Evolutionary conservation across 2,113 vertebrate species (phyloP).

Genomic region (Trichechus manatus): DNA sequence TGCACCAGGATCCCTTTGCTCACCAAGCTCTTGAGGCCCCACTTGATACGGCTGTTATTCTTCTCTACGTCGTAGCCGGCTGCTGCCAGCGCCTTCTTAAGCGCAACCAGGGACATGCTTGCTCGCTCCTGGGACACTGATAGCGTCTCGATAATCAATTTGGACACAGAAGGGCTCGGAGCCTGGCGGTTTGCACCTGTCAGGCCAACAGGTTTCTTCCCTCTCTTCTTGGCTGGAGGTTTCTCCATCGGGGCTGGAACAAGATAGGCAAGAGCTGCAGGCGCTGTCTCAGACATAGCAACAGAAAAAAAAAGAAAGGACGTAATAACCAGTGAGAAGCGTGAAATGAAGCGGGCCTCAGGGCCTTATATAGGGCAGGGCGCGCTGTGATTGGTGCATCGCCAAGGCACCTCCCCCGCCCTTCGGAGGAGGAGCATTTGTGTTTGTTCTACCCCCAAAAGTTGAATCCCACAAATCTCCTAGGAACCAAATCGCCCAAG

Average conservation of each 20-base stretch:
- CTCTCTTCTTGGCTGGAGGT: not conserved
- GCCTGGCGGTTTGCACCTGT: conserved; percentile 47
- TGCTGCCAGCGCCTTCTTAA: conserved; percentile 89
- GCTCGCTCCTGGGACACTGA: conserved; percentile 68
- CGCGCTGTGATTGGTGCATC: conserved; percentile 81
- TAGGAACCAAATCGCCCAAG: fast-evolving
- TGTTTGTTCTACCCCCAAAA: conserved; percentile 79
- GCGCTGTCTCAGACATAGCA: not conserved
- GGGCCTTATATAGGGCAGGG: conserved; percentile 79
- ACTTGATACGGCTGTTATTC: conserved; percentile 86
- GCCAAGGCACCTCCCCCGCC: not conserved
- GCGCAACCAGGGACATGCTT: conserved; percentile 85
- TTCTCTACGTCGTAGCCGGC: conserved; percentile 88
- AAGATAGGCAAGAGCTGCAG: fast-evolving
- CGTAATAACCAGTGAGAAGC: fast-evolving
- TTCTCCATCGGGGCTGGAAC: not conserved
- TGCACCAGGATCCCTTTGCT: conserved; percentile 76
- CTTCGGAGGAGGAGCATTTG: conserved; percentile 47
- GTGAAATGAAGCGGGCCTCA: fast-evolving
- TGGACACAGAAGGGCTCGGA: conserved; percentile 83
- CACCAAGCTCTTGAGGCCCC: conserved; percentile 75
- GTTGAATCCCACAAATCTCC: not conserved
- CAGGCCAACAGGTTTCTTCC: not conserved
- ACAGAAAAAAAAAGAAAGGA: fast-evolving
- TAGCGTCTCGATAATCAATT: conserved; percentile 85